A percentile compares a stretch with the other conserved stretches of the same genome.
Evolutionary conservation across 2,888 invertebrate genomes (phyloP).

Genomic region (Aelia acuminata): DNA sequence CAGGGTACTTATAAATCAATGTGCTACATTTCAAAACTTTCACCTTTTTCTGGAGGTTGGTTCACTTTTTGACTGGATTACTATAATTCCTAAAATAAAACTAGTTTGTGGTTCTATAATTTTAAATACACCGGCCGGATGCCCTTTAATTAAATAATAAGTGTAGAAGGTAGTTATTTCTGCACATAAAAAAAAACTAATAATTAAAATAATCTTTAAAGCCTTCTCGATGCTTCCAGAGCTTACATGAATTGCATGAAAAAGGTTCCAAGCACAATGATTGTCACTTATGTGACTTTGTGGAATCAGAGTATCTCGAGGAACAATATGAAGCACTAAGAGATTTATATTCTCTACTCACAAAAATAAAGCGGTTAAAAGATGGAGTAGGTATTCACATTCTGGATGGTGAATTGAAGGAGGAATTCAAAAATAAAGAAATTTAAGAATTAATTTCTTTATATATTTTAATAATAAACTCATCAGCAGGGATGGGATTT

Average conservation of each 20-base stretch:
- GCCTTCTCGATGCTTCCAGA: neutral
- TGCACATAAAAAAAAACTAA: neutral
- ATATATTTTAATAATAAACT: neutral
- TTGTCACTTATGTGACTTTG: conserved; percentile 61
- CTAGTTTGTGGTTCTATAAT: neutral
- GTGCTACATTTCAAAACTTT: too few relatives aligned
- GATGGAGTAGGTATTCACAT: conserved; percentile 58
- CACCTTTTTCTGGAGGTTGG: too few relatives aligned
- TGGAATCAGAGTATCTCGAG: conserved; percentile 61
- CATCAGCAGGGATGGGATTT: too few relatives aligned
- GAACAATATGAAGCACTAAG: conserved; percentile 63
- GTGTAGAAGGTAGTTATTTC: neutral
- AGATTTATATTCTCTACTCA: conserved; percentile 57
- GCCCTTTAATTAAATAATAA: neutral
- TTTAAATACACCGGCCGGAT: neutral
- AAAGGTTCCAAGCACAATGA: conserved; percentile 60
- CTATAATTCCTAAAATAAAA: too few relatives aligned
- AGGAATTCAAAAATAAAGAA: conserved; percentile 56
- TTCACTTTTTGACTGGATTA: too few relatives aligned
- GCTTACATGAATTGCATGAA: conserved; percentile 6
- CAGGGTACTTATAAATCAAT: too few relatives aligned
- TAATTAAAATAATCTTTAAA: neutral
- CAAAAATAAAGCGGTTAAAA: conserved; percentile 59
- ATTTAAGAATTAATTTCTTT: neutral
- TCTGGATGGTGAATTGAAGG: conserved; percentile 57